Conservation (phyloP, 2,888 invertebrate species). For the Drosophila rubida region DNA sequence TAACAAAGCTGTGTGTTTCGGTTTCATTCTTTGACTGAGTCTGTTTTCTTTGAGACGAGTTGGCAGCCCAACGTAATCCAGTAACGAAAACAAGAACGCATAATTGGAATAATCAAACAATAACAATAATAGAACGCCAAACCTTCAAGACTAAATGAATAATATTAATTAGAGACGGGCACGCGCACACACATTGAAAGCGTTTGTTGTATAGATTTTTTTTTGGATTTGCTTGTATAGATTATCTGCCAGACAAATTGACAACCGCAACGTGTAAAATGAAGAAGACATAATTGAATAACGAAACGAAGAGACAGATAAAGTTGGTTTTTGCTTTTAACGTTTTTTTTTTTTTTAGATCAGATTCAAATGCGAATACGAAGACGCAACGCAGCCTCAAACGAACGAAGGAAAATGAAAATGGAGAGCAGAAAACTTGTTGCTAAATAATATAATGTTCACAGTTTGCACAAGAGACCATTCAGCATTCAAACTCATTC, state of each 20-base stretch:
- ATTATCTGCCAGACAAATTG: slow-evolving; percentile 37
- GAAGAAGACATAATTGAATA: slow-evolving; percentile 20
- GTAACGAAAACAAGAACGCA: slow-evolving; percentile 39
- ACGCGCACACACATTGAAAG: slow-evolving; percentile 68
- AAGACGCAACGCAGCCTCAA: slow-evolving; percentile 49
- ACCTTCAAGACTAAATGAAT: slow-evolving; percentile 64
- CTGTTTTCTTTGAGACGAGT: slow-evolving; percentile 8
- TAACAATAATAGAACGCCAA: slow-evolving; percentile 36
- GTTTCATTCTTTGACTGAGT: slow-evolving; percentile 10
- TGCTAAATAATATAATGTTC: slow-evolving; percentile 24
- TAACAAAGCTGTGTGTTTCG: slow-evolving; percentile 45
- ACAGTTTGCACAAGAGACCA: slow-evolving; percentile 18
- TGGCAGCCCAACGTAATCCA: slow-evolving; percentile 45
- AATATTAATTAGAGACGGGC: slow-evolving; percentile 54
- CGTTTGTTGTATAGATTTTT: slow-evolving; percentile 42
- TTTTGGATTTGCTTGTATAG: slow-evolving; percentile 16
- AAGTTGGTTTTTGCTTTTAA: slow-evolving; percentile 9
- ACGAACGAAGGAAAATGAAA: not conserved
- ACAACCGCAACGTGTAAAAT: slow-evolving; percentile 47
- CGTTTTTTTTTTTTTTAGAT: too few relatives aligned
- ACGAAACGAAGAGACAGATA: slow-evolving; percentile 42
- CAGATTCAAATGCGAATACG: not conserved
- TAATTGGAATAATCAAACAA: too few relatives aligned
- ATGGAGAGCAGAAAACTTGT: slow-evolving; percentile 41
- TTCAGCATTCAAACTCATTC: slow-evolving; percentile 55